Conservation (phyloP, 2,113 vertebrate species). For the Tyrannus savana region DNA sequence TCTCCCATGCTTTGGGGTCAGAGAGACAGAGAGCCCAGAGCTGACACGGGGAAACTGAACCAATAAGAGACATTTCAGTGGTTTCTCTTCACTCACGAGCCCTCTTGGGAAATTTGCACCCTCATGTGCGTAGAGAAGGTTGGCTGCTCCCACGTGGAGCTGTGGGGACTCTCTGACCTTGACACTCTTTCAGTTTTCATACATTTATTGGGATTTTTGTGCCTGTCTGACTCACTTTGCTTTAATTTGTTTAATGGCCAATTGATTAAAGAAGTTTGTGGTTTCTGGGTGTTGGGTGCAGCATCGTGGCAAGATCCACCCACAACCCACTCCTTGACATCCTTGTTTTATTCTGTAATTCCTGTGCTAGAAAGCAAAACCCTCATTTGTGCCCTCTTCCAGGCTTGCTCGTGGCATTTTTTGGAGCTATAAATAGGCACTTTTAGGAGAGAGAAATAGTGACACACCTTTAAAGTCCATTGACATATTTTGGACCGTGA, state of each 20-base stretch:
- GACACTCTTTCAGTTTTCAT: background rate
- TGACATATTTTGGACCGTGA: conserved; percentile 58
- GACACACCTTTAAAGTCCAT: conserved; percentile 56
- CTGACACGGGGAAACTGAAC: fast-evolving
- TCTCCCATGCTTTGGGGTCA: background rate
- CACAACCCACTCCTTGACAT: fast-evolving
- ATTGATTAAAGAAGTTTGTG: background rate
- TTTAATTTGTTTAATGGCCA: background rate
- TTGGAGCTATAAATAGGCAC: background rate
- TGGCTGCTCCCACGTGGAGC: background rate
- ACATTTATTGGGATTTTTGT: background rate
- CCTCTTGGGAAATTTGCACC: background rate
- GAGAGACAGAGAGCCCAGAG: background rate
- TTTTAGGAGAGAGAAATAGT: background rate
- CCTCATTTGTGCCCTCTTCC: background rate
- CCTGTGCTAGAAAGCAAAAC: background rate
- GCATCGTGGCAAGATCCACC: background rate
- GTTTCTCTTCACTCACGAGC: background rate
- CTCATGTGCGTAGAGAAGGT: background rate
- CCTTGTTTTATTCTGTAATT: background rate
- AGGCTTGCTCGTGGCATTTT: background rate
- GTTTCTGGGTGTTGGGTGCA: background rate
- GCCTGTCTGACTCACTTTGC: background rate
- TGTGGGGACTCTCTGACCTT: background rate
- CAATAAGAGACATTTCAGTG: background rate